These are phyloP conservation scores for Itoplectis maculator DNA, from an alignment of 2,888 invertebrate genomes.

Conservation along the genomic window DNA sequence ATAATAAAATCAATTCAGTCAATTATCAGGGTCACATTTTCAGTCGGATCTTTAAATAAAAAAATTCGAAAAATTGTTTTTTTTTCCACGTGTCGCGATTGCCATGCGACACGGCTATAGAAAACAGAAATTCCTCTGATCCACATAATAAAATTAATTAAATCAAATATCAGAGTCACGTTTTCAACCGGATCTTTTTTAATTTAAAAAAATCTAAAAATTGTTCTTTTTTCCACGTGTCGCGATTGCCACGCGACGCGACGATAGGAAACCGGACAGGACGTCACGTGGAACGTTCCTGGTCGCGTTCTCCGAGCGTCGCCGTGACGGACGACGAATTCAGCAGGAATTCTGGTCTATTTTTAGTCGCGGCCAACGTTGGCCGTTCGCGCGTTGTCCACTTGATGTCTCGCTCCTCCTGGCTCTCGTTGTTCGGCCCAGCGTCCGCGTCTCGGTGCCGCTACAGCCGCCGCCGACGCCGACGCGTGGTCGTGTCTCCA, in stretches of 20 bases:
- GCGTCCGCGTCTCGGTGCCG: conserved; percentile 28
- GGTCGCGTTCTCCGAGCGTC: conserved; percentile 29
- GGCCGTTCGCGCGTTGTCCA: conserved; percentile 35
- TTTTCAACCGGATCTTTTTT: too few species aligned
- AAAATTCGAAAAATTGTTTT: not conserved
- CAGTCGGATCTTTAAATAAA: not conserved
- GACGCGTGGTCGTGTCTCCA: conserved; percentile 41
- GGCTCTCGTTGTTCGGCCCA: conserved; percentile 20
- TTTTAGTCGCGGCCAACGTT: conserved; percentile 56
- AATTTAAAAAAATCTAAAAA: not conserved
- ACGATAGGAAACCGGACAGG: conserved; percentile 51
- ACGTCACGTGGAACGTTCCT: conserved; percentile 33
- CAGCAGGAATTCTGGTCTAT: conserved; percentile 56
- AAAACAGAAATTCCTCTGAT: too few species aligned
- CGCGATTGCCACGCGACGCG: not conserved
- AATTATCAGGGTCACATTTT: too few species aligned
- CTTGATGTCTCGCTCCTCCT: conserved; percentile 46
- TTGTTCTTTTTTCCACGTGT: not conserved
- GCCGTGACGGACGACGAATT: conserved; percentile 39
- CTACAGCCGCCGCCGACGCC: too few species aligned
- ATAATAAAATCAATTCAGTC: too few species aligned
- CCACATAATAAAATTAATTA: too few species aligned
- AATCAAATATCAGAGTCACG: too few species aligned
- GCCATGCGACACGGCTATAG: too few species aligned
- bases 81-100: too few species aligned